Percentiles rank a stretch among this genome's conserved stretches.
phyloP scores from a whole-genome alignment of 2,797 vertebrate genomes.

The Mormyrus proboscirostris region DNA sequence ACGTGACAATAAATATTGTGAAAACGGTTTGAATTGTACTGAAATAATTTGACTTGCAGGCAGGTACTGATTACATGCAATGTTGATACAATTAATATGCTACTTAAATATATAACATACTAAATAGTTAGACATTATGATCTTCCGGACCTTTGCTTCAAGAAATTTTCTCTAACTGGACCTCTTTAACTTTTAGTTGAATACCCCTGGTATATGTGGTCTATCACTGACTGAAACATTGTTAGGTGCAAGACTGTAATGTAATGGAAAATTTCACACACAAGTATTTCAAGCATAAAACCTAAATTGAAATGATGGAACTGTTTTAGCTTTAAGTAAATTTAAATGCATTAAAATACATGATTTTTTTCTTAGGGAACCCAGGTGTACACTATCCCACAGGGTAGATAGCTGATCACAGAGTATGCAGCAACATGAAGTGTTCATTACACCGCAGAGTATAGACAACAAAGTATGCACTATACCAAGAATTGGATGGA shows the following conservation, averaged over 20 bases:
- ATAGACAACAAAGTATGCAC: neutral
- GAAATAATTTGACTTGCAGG: too few relatives aligned
- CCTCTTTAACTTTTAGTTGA: too few relatives aligned
- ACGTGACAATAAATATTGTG: too few relatives aligned
- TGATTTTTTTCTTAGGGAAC: neutral
- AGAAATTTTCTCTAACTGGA: too few relatives aligned
- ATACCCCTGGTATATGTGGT: too few relatives aligned
- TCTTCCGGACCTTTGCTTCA: too few relatives aligned
- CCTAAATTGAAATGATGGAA: neutral
- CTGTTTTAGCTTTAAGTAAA: neutral
- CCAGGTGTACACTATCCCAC: neutral
- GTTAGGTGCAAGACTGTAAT: neutral
- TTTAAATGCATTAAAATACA: neutral
- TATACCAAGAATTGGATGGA: neutral
- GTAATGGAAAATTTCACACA: neutral
- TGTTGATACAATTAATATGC: too few relatives aligned
- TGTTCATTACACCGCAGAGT: neutral
- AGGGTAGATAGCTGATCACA: neutral
- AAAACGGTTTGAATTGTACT: too few relatives aligned
- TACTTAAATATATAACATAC: too few relatives aligned
- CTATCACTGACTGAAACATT: neutral
- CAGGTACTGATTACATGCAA: too few relatives aligned
- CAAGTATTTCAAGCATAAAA: neutral
- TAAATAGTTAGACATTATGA: too few relatives aligned
- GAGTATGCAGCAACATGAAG: neutral